Evolutionary conservation across 2,797 vertebrate species (phyloP).

Genomic region (Discoglossus pictus): DNA sequence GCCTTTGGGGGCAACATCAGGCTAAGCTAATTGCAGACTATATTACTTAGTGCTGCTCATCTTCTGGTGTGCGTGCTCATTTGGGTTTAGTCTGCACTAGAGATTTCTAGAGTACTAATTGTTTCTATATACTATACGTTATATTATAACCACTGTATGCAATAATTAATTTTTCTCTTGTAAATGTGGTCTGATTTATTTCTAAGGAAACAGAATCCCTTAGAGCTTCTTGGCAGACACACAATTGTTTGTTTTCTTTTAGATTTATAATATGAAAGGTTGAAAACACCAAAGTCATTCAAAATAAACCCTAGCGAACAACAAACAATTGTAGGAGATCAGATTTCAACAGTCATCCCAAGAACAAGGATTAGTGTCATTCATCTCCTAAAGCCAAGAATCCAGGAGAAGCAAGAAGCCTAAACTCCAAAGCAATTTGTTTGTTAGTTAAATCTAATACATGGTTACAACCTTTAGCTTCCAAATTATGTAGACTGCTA

Average conservation of each 20-base stretch:
- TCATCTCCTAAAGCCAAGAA: slow-evolving; percentile 18
- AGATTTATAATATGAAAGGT: slow-evolving; percentile 23
- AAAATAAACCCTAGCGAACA: slow-evolving; percentile 29
- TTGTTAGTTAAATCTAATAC: slow-evolving; percentile 21
- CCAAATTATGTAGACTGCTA: not conserved
- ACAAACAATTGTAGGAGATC: slow-evolving; percentile 26
- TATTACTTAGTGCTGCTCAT: too few relatives aligned
- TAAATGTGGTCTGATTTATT: slow-evolving; percentile 27
- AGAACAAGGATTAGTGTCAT: slow-evolving; percentile 27
- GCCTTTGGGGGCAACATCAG: too few relatives aligned
- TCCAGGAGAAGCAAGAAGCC: slow-evolving; percentile 9
- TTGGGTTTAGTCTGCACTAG: too few relatives aligned
- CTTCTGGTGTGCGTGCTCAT: too few relatives aligned
- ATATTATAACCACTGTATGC: not conserved
- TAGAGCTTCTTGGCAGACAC: slow-evolving; percentile 6
- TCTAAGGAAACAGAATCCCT: not conserved
- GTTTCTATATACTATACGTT: too few relatives aligned
- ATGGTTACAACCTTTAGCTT: slow-evolving; percentile 29
- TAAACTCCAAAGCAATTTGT: slow-evolving; percentile 9
- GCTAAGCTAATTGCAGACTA: too few relatives aligned
- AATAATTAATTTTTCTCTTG: slow-evolving; percentile 1
- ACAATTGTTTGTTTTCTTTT: slow-evolving; percentile 41
- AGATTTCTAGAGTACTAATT: too few relatives aligned
- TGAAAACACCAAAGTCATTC: slow-evolving; percentile 30
- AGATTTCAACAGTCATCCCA: slow-evolving; percentile 13